Evolutionary conservation across 2,113 vertebrate genomes (phyloP).

Genomic region (Peromyscus polionotus): DNA sequence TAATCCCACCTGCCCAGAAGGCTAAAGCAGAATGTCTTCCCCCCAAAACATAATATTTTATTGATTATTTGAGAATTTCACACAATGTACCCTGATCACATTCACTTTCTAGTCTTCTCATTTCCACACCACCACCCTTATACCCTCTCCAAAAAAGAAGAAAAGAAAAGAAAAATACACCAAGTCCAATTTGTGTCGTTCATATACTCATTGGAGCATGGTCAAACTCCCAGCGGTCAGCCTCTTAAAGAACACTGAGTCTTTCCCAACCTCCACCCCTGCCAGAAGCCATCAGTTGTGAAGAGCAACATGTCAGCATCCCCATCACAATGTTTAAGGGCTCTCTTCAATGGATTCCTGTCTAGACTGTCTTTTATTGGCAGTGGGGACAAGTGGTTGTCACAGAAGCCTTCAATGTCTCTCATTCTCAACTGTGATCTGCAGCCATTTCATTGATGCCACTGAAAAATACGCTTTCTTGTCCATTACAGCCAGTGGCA

Average conservation of each 20-base stretch:
- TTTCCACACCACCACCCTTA: background rate
- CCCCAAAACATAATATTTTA: background rate
- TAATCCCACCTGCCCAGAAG: background rate
- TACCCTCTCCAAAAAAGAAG: background rate
- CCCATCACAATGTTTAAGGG: no score
- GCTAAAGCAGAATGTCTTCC: background rate
- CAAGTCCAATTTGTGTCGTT: background rate
- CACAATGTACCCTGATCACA: background rate
- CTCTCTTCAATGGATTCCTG: no score
- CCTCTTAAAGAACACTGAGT: background rate
- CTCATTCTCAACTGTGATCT: no score
- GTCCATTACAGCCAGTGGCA: no score
- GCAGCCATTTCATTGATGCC: background rate
- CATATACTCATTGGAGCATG: background rate
- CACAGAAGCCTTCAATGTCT: no score
- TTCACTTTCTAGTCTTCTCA: background rate
- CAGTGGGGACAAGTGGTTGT: no score
- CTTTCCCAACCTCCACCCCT: background rate
- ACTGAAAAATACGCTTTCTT: background rate
- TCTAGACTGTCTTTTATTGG: no score
- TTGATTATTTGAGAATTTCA: background rate
- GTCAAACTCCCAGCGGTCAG: background rate
- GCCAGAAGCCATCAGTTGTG: background rate
- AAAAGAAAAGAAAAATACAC: background rate
- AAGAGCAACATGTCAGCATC: no score